Conservation (phyloP, 2,888 invertebrate genomes). For the Cerastis leucographa region DNA sequence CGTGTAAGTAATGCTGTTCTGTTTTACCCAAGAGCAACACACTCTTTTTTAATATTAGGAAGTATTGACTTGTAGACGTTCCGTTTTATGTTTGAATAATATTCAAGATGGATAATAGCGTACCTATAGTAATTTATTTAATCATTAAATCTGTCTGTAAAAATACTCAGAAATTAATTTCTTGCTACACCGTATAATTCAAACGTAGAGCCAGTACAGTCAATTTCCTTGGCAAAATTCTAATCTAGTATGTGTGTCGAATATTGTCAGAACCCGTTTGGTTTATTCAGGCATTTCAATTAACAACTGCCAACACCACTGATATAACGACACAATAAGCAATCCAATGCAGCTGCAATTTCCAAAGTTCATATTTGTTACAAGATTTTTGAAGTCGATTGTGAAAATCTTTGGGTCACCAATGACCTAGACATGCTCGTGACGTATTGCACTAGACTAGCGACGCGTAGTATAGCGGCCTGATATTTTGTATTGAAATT, state of each 20-base stretch:
- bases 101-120: neutral
- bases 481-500: too few species aligned
- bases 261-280: constrained; percentile 18
- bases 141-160: neutral
- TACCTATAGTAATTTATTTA: neutral
- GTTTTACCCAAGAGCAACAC: too few species aligned
- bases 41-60: too few species aligned
- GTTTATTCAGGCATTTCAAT: constrained; percentile 40
- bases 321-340: neutral
- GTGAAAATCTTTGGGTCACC: too few species aligned
- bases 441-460: too few species aligned
- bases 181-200: neutral
- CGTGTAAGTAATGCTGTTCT: too few species aligned
- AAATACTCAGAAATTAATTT: neutral
- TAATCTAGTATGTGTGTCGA: constrained; percentile 7
- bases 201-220: neutral
- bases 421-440: too few species aligned
- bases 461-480: too few species aligned
- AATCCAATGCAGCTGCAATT: constrained; percentile 3
- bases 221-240: constrained; percentile 11
- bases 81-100: neutral
- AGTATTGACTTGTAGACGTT: neutral
- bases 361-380: neutral
- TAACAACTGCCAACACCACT: constrained; percentile 19
- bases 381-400: neutral